phyloP scores from a whole-genome alignment of 1,140 invertebrate species.

The Episyrphus balteatus region DNA sequence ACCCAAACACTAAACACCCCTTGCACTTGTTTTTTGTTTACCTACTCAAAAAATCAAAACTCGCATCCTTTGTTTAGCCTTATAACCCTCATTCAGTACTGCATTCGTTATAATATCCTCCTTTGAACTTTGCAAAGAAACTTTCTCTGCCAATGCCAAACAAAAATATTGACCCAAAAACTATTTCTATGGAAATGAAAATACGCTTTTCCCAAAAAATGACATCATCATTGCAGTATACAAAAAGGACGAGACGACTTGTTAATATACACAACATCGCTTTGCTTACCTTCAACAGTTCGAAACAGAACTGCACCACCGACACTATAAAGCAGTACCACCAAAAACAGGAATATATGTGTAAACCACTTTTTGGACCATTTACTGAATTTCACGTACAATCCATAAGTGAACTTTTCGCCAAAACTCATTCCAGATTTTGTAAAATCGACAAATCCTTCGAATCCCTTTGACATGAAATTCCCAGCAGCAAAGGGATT shows the following conservation, averaged over 20 bases:
- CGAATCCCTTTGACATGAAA: conserved; percentile 63
- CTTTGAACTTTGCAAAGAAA: no score
- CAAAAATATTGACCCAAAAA: not conserved
- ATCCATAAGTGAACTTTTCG: conserved; percentile 67
- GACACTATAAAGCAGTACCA: conserved; percentile 64
- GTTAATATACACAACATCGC: not conserved
- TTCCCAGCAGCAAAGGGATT: conserved; percentile 54
- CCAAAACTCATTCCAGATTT: conserved; percentile 69
- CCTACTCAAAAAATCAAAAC: no score
- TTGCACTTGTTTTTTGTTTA: no score
- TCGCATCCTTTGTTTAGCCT: no score
- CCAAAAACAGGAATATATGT: conserved; percentile 68
- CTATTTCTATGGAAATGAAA: not conserved
- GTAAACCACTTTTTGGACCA: conserved; percentile 79
- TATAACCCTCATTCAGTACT: no score
- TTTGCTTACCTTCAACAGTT: conserved; percentile 55
- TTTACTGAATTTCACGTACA: conserved; percentile 62
- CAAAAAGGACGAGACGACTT: conserved; percentile 1
- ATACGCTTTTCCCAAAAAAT: not conserved
- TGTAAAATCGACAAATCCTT: conserved; percentile 64
- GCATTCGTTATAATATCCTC: no score
- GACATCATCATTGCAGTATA: not conserved
- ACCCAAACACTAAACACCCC: no score
- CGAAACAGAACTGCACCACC: conserved; percentile 67
- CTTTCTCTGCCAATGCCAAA: no score